phyloP scores from a whole-genome alignment of 2,888 invertebrate species.

The Caenorhabditis doughertyi region DNA sequence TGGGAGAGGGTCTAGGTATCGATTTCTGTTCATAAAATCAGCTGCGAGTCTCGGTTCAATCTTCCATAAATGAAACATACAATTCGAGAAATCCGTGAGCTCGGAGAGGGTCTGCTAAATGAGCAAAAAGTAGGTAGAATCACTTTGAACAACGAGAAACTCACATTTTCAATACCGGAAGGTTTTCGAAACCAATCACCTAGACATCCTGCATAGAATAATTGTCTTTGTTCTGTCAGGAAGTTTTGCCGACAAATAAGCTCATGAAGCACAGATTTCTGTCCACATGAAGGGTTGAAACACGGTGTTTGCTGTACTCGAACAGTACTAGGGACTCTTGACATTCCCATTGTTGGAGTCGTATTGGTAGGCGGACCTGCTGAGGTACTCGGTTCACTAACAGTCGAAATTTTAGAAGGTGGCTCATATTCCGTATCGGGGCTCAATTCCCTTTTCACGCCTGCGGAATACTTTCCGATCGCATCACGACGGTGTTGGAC shows the following conservation, averaged over 20 bases:
- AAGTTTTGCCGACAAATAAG: conserved; percentile 60
- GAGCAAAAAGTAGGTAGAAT: neutral
- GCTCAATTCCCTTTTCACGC: conserved; percentile 70
- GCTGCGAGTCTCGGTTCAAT: conserved; percentile 78
- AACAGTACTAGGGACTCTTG: conserved; percentile 23
- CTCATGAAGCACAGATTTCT: conserved; percentile 64
- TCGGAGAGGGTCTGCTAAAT: conserved; percentile 66
- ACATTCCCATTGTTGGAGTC: conserved; percentile 19
- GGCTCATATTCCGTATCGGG: conserved; percentile 53
- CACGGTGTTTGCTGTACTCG: conserved; percentile 18
- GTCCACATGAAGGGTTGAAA: conserved; percentile 22
- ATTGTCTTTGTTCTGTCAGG: conserved; percentile 61
- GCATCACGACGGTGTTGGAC: conserved; percentile 81
- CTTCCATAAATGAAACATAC: conserved; percentile 80
- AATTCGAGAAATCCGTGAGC: conserved; percentile 76
- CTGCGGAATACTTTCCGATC: conserved; percentile 78
- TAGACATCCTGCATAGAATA: conserved; percentile 62
- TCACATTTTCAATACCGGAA: conserved; percentile 29
- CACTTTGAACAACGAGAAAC: neutral
- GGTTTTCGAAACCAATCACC: conserved; percentile 61
- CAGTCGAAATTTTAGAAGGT: conserved; percentile 35
- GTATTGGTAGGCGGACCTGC: conserved; percentile 6
- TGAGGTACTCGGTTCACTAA: conserved; percentile 40
- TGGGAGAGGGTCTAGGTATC: conserved; percentile 53
- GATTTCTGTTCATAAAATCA: conserved; percentile 72